Base-by-base conservation (phyloP, 2,888 invertebrate species). In the Tachystola acroxantha region DNA sequence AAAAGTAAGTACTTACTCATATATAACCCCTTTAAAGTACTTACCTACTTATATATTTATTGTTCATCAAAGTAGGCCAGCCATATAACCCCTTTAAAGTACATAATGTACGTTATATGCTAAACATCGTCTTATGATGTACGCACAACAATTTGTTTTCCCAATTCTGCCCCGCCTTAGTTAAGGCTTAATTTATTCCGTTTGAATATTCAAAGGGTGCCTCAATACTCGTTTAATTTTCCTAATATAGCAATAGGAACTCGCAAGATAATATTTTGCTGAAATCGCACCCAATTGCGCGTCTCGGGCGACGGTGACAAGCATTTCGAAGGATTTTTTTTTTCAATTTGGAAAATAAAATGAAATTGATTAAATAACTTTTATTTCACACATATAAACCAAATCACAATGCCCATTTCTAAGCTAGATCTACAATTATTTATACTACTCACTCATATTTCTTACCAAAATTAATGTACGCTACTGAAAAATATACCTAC, bases 141-240 rank as follows among this genome's bases (percentile, higher is more conserved):
- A 54, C 45, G 45, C 52, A 48, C 54, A 53, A 58, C 64, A 72
- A 75, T 74, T 72, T 72, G 70, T 67, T 65, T 27, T 61, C 44
- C 53, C 50, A 53, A 48, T 54, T 53, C 55, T 60, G 57, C 48
- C 53, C 52, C 51, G 55, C 62, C 60, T 53, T 62, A 62, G 61
- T 66, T 64, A 58, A 57, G 51, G 50, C 56, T 64, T 76, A 81
- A 84, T 79, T 82, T 80, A 84, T 81, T 79, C 80, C 50, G 54
- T 69, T 68, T 85, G 84, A 84, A 84, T 85, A 85, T 84, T 85
- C 85, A 85, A 68, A 70, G 68, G 65, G 64, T 70, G 68, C 71
- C 70, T 72, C 81, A 71, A 81, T 82, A 74, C 65, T 75, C 76
- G 63, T 79, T 80, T 76, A 72, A 76, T 78, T 81, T 20, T 75